phyloP scores from a whole-genome alignment of 2,888 invertebrate genomes.

The Timandra comae region DNA sequence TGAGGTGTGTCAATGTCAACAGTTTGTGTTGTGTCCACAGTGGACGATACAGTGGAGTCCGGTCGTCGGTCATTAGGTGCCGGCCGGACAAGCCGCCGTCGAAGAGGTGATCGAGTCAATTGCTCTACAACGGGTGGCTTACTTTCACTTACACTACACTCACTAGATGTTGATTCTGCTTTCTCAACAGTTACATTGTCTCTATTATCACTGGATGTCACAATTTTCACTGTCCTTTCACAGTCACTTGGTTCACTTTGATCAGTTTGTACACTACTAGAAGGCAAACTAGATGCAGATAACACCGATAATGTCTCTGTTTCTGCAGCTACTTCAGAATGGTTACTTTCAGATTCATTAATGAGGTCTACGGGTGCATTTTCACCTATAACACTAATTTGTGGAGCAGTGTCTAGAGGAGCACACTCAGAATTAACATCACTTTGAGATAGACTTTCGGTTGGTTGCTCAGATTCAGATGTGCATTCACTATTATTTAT shows the following conservation, averaged over 20 bases:
- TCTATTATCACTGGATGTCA: slow-evolving; percentile 61
- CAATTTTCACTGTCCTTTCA: slow-evolving; percentile 64
- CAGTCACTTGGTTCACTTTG: slow-evolving; percentile 44
- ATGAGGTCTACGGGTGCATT: too few relatives aligned
- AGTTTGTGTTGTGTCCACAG: slow-evolving; percentile 56
- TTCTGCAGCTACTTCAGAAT: slow-evolving; percentile 15
- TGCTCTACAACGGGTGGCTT: slow-evolving; percentile 36
- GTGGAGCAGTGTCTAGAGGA: neutral
- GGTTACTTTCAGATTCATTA: slow-evolving; percentile 8
- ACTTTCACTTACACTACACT: slow-evolving; percentile 60
- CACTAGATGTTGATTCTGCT: slow-evolving; percentile 70
- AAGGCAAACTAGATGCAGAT: slow-evolving; percentile 28
- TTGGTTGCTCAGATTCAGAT: slow-evolving; percentile 3
- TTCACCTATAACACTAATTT: neutral
- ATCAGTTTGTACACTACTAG: slow-evolving; percentile 52
- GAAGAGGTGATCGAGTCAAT: slow-evolving; percentile 49
- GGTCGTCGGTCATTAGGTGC: slow-evolving; percentile 54
- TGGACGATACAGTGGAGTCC: slow-evolving; percentile 70
- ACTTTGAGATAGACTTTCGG: too few relatives aligned
- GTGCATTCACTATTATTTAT: slow-evolving; percentile 24
- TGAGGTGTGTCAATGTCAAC: slow-evolving; percentile 36
- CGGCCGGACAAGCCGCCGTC: slow-evolving; percentile 60
- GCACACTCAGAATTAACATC: too few relatives aligned
- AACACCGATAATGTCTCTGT: slow-evolving; percentile 16
- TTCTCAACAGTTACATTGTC: slow-evolving; percentile 66